phyloP scores from a whole-genome alignment of 2,888 invertebrate genomes.

The Dromius quadrimaculatus region DNA sequence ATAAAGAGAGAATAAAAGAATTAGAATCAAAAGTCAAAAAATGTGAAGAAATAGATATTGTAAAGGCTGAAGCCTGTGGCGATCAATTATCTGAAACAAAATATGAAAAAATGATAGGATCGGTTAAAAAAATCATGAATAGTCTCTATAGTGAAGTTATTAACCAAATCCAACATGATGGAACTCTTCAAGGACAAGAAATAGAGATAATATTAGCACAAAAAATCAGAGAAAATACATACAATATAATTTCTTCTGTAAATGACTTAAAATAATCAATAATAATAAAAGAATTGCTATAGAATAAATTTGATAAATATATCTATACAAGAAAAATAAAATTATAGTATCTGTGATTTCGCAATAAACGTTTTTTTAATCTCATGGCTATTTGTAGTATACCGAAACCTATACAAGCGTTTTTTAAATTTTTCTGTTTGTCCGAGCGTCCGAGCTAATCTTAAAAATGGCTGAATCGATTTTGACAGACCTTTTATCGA shows the following conservation, averaged over 20 bases:
- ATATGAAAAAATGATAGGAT: constrained; percentile 34
- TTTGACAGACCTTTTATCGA: too few relatives aligned
- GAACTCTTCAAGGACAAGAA: constrained; percentile 20
- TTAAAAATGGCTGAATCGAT: too few relatives aligned
- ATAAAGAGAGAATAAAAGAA: constrained; percentile 41
- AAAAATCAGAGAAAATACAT: constrained; percentile 45
- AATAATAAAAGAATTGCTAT: constrained; percentile 7
- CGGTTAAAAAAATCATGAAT: constrained; percentile 43
- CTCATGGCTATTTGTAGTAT: too few relatives aligned
- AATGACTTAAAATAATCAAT: constrained; percentile 33
- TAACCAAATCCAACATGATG: constrained; percentile 24
- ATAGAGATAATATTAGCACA: constrained; percentile 37
- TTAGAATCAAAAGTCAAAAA: constrained; percentile 40
- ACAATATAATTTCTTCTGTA: constrained; percentile 38
- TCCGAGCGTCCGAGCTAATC: too few relatives aligned
- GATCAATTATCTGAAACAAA: constrained; percentile 1
- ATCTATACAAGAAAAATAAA: too few relatives aligned
- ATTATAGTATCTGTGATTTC: too few relatives aligned
- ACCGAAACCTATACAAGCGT: too few relatives aligned
- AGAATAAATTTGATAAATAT: constrained; percentile 5
- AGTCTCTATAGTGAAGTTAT: constrained; percentile 30
- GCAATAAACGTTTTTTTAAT: too few relatives aligned
- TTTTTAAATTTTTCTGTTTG: too few relatives aligned
- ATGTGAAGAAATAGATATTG: background rate
- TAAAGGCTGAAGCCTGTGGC: background rate